Base-by-base conservation (phyloP, 30 jellyfish, hydroid and myxozoan genomes). In the Turritopsis dohrnii region DNA sequence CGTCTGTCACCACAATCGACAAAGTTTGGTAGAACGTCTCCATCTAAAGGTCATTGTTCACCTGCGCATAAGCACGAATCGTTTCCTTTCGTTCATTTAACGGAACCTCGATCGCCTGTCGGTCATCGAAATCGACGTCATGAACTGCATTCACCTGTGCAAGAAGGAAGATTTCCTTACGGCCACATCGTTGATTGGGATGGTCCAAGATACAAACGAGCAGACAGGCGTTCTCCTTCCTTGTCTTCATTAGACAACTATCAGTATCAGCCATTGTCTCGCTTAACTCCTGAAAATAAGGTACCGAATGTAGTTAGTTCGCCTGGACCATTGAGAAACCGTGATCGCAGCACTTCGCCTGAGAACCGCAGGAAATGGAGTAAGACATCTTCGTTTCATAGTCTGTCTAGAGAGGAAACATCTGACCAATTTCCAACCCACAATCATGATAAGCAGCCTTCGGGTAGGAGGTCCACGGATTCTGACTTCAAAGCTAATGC, bases 251-350 rank as follows among this genome's bases (percentile, higher is more conserved):
- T 41, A 41, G 77, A 69, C 30, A 24, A 77, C 41, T 66, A 66
- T 82, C 86, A 82, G 27, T 82, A 82, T 71, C 89, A 82, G 41
- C 89, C 89, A 0, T 71, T 82, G 72, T 82, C 89, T 8, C 85
- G 89, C n/a, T 20, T 69, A 69, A 69, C 77, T 9, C 77, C 77
- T 1, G 77, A 69, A 1, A 69, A 27, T 69, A 69, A 69, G 77
- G 28, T 27, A n/a, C 17, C 30, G 30, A 69, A 23, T 0, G 28
- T 23, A 0, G 22, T n/a, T 69, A 1, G 17, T n/a, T 69, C 30
- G 9, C 31, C 77, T 0, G 30, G 77, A 19, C 22, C 77, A 69
- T 8, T n/a, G 17, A 23, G 30, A n/a, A 23, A 27, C 30, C 77
- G 31, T 69, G 22, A 23, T 23, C 22, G 21, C 19, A 69, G 28